Conservation (phyloP, 2,888 invertebrate genomes). For the Xanthia togata region DNA sequence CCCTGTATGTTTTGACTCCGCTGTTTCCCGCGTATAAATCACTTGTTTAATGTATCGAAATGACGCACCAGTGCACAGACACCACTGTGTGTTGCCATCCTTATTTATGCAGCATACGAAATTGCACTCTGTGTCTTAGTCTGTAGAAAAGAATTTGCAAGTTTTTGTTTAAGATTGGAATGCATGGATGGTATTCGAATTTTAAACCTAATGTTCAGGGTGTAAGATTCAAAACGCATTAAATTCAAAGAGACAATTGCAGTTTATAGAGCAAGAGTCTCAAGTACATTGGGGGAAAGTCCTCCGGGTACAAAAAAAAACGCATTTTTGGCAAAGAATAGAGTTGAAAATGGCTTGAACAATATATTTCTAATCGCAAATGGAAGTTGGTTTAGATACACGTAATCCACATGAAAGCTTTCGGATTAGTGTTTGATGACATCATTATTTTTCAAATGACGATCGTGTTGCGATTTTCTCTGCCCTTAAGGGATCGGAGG, state of each 20-base stretch:
- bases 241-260: slow-evolving; percentile 67
- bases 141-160: slow-evolving; percentile 34
- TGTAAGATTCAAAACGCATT: slow-evolving; percentile 53
- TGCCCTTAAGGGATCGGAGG: slow-evolving; percentile 77
- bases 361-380: slow-evolving; percentile 21
- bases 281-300: slow-evolving; percentile 61
- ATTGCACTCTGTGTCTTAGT: slow-evolving; percentile 54
- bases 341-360: slow-evolving; percentile 63
- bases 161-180: background rate
- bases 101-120: slow-evolving; percentile 63
- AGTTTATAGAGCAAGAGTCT: slow-evolving; percentile 73
- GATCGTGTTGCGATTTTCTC: slow-evolving; percentile 87
- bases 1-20: slow-evolving; percentile 87
- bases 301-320: background rate
- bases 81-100: slow-evolving; percentile 76
- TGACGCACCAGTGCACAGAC: slow-evolving; percentile 79
- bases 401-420: slow-evolving; percentile 90
- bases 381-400: slow-evolving; percentile 67
- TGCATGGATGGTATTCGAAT: slow-evolving; percentile 1
- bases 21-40: slow-evolving; percentile 88
- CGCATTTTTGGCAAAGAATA: slow-evolving; percentile 51
- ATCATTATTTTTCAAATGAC: slow-evolving; percentile 89
- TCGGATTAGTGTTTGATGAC: slow-evolving; percentile 90
- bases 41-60: slow-evolving; percentile 89
- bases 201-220: slow-evolving; percentile 3